Evolutionary conservation across 2,888 invertebrate genomes (phyloP), one percentile per base, ranked within the genome.

Genomic region (Sinohyriopsis cumingii): DNA sequence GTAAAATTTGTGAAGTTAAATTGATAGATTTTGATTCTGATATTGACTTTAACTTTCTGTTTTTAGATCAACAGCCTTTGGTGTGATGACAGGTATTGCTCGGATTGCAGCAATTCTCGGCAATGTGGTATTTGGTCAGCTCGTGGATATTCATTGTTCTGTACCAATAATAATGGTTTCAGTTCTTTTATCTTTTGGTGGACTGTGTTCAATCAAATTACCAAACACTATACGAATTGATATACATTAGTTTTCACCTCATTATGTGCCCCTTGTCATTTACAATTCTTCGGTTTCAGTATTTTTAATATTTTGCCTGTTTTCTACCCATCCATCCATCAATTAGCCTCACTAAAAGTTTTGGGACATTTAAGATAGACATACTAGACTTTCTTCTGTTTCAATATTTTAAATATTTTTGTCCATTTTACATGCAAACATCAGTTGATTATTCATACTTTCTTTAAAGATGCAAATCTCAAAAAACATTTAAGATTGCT

Each of bases 121-220:
- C 68, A 95, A 95, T 91, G 93, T 96, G 82, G 95, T 96, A 72
- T 97, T 97, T 85, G 97, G 97, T 53, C 93, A 94, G 75, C 91
- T 97, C 68, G 92, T 97, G 81, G 96, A 96, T 91, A 92, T 94
- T 81, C 95, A 95, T 91, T 97, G 97, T 91, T 95, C 96, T 56
- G 95, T 96, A 76, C 97, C 97, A 67, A 96, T 97, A 80, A 95
- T 97, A 90, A 95, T 96, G 81, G 96, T 97, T 64, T 96, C 96
- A 78, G 93, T 92, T 54, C 93, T 97, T 77, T 93, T 97, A 78
- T 94, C 95, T 83, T 91, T 95, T 85, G 96, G 96, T 88, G 96
- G 96, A 73, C 92, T 97, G 78, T 93, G 95, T 91, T 95, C 96
- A 90, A 93, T 96, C 87, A 93, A 94, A 91, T 92, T 97, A 91